Percentiles rank a stretch among this genome's conserved stretches.
Evolutionary conservation across 2,113 vertebrate species (phyloP).

Genomic region (Epinephelus moara): DNA sequence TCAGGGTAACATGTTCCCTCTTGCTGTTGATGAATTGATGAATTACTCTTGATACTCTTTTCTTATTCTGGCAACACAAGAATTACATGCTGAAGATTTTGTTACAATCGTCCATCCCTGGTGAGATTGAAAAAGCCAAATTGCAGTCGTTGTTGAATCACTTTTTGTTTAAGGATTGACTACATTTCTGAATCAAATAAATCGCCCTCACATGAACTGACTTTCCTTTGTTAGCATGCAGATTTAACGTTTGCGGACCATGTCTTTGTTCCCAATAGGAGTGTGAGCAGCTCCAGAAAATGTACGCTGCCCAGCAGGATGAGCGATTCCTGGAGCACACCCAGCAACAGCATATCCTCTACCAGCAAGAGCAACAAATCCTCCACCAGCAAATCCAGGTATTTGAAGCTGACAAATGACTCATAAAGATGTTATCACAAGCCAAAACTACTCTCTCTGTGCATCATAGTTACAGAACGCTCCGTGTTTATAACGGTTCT

Average conservation of each 20-base stretch:
- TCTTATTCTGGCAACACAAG: not conserved
- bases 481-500: not conserved
- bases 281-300: constrained; percentile 98
- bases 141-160: not conserved
- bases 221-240: not conserved
- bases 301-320: constrained; percentile 94
- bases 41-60: too few relatives aligned
- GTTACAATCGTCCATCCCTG: not conserved
- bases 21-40: too few relatives aligned
- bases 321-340: constrained; percentile 95
- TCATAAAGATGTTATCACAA: not conserved
- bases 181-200: not conserved
- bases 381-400: constrained; percentile 97
- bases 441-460: not conserved
- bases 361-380: constrained; percentile 99
- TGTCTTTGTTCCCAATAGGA: constrained; percentile 85
- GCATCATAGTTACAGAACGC: not conserved
- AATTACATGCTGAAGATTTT: not conserved
- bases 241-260: not conserved
- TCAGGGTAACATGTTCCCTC: too few relatives aligned
- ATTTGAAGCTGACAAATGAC: not conserved
- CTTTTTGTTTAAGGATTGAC: too few relatives aligned
- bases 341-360: constrained; percentile 96
- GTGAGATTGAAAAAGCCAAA: not conserved
- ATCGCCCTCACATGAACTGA: not conserved